Evolutionary conservation across 2,113 vertebrate species (phyloP).

Genomic region (Myotis davidii): DNA sequence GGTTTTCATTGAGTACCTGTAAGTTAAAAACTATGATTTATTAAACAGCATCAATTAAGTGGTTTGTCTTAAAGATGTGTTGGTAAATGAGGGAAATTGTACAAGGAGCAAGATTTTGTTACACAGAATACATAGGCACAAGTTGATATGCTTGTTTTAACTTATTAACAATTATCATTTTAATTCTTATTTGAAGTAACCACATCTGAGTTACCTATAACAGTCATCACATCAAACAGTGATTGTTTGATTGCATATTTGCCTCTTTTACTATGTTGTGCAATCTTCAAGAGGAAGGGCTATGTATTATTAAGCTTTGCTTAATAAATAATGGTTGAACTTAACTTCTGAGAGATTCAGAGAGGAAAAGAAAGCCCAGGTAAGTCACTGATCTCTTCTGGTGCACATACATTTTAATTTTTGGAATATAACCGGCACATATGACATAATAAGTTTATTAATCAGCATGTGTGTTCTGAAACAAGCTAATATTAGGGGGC

Average conservation of each 20-base stretch:
- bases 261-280: background rate
- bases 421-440: background rate
- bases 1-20: background rate
- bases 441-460: background rate
- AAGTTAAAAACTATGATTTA: background rate
- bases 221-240: background rate
- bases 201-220: background rate
- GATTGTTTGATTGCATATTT: background rate
- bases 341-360: background rate
- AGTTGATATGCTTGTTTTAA: constrained; percentile 6
- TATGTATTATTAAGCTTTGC: background rate
- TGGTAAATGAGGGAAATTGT: background rate
- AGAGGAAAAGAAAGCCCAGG: background rate
- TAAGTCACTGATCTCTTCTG: background rate
- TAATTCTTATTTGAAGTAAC: background rate
- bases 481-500: background rate
- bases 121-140: background rate
- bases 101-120: background rate
- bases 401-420: background rate
- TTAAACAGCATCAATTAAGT: background rate
- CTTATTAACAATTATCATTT: background rate
- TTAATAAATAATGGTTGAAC: background rate
- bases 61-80: background rate
- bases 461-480: background rate
- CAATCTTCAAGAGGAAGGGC: background rate